Conservation (phyloP, 2,888 invertebrate species). For the Ditylenchus weischeri region DNA sequence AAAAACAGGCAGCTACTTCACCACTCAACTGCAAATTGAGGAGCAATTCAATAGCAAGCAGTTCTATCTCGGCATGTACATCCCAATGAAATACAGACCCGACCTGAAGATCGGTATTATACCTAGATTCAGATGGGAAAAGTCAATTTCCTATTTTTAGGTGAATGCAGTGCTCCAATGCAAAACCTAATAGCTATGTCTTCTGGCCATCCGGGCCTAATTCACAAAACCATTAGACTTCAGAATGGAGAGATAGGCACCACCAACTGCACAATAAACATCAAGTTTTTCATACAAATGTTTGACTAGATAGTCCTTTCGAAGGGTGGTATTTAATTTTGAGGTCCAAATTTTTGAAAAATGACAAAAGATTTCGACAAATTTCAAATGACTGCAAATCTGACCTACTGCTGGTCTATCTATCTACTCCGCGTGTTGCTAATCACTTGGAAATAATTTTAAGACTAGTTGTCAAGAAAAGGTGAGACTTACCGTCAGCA, state of each 20-base stretch:
- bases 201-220: slow-evolving; percentile 24
- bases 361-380: no score
- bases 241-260: slow-evolving; percentile 16
- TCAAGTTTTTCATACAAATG: slow-evolving; percentile 21
- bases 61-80: slow-evolving; percentile 19
- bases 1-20: slow-evolving; percentile 18
- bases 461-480: no score
- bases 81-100: slow-evolving; percentile 26
- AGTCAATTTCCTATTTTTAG: not conserved
- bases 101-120: slow-evolving; percentile 23
- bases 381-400: no score
- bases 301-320: not conserved
- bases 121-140: not conserved
- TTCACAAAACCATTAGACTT: slow-evolving; percentile 14
- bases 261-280: slow-evolving; percentile 18
- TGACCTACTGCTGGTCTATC: no score
- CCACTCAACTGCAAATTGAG: slow-evolving; percentile 21
- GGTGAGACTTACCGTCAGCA: no score
- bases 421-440: no score
- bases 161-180: not conserved
- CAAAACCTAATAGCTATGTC: slow-evolving; percentile 10
- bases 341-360: no score
- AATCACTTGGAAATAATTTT: no score
- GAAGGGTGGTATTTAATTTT: no score
- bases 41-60: slow-evolving; percentile 1